Conservation (phyloP, 1,140 invertebrate genomes). For the Drepana arcuata region DNA sequence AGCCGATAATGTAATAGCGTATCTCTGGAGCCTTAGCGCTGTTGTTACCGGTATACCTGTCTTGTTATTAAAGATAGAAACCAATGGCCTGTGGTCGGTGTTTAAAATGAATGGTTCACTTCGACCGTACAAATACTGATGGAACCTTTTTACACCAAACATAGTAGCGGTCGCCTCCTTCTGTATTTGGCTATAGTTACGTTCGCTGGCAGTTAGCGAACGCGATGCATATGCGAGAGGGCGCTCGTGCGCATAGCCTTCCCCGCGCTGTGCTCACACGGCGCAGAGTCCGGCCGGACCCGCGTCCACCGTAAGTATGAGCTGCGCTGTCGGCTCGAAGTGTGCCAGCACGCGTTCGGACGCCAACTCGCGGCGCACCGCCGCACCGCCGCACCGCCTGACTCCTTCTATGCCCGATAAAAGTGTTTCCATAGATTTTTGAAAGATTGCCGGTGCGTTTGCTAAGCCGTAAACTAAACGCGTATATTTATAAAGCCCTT, state of each 20-base stretch:
- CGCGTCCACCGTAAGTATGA: background rate
- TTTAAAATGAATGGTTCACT: background rate
- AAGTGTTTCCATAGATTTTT: constrained; percentile 35
- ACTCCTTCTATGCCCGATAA: constrained; percentile 27
- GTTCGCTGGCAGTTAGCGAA: background rate
- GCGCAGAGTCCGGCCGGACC: background rate
- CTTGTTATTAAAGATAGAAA: background rate
- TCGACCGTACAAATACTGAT: background rate
- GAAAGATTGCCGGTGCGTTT: constrained; percentile 37
- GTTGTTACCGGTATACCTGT: background rate
- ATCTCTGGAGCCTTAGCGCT: background rate
- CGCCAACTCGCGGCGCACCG: background rate
- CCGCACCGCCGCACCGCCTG: background rate
- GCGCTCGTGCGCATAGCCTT: background rate
- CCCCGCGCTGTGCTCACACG: background rate
- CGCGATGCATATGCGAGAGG: background rate
- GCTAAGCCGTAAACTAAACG: constrained; percentile 37
- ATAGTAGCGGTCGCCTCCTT: background rate
- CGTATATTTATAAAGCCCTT: constrained; percentile 33
- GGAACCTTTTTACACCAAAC: background rate
- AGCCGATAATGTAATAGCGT: too few relatives aligned
- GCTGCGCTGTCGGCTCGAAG: background rate
- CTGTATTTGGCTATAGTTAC: too few relatives aligned
- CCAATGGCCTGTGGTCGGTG: background rate
- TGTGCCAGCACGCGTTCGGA: background rate